Base-by-base conservation (phyloP, 2,113 vertebrate species). In the Heliornis fulica region DNA sequence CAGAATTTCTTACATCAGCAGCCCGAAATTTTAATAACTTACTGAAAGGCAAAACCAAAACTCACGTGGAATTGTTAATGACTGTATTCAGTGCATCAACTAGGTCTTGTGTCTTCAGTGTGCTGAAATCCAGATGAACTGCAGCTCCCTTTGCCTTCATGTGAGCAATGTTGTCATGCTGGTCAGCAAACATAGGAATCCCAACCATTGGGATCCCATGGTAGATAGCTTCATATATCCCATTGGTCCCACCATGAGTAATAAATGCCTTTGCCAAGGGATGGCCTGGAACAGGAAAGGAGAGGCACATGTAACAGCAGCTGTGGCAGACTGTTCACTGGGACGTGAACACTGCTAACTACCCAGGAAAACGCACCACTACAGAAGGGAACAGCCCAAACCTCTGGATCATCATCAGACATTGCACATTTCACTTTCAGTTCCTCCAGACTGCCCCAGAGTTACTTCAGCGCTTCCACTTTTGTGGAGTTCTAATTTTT, bases 171-270 rank as follows among this genome's bases (percentile, higher is more conserved):
- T 99, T 99, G 81, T 98, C 98, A 0, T 96, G 97, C 95, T 99
- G 99, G 66, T 99, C 99, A 0, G 75, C 98, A 81, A 99, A 99
- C 75, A 99, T 90, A 12, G 99, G 99, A 10, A 99, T 63, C 15
- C 99, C 99, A 29, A 99, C 98, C 97, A 99, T 95, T 1, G 98
- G 99, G 43, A 99, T 87, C 1, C 97, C 98, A 0, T 99, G 99
- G 87, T 98, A 99, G 88, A 99, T 98, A 9, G 99, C 98, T 97
- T 99, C 99, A 41, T 99, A 99, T 45, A 99, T 95, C 7, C 99
- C 98, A 28, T 99, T 99, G 19, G 98, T 98, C 61, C 99, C 99
- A 19, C 99, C 99, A 1, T 99, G 99, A 38, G 98, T 98, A 59
- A 99, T 98, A 51, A 99, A 99, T 61, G 98, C 99, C 91, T 97